Evolutionary conservation across 23 tunicate genomes (phyloP), one percentile per base, ranked within the genome.

Genomic region (Styela plicata): DNA sequence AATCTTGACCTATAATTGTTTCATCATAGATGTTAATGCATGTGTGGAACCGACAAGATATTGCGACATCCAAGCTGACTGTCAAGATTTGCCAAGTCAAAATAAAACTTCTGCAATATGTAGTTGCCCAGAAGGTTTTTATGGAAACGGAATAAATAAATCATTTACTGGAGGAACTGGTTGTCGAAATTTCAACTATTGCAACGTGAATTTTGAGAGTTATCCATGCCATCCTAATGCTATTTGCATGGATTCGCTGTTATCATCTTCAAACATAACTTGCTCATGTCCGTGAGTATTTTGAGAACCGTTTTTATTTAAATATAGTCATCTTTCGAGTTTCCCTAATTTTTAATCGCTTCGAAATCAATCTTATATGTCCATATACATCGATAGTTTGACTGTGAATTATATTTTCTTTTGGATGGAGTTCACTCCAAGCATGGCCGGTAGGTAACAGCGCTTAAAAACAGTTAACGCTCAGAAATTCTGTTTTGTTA

Each of bases 21-120:
- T n/a, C n/a, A n/a, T n/a, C n/a, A 71, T 36, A 71, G 77, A 71
- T 21, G 29, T 71, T 28, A 29, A 71, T 32, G 77, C 77, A 30
- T 71, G 77, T 30, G 36, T 3, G 3, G 34, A 71, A 28, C 77
- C 77, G 24, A 21, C 32, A 21, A 33, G 77, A 32, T 71, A 71
- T 29, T 71, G 77, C 77, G 37, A 27, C 3, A 30, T 33, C 24
- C 2, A 3, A 3, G 77, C 77, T 3, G 36, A 71, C 37, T 71
- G 77, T 36, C 18, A 13, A 5, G 77, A 71, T 71, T 17, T 30
- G 24, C 37, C 35, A 21, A 34, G 77, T 29, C 36, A 26, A 21
- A 32, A 71, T 36, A 30, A 27, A 19, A 71, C 77, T 2, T 33
- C 37, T 3, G 77, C 77, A 3, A 32, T 32, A 19, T 71, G 77